Evolutionary conservation across 2,113 vertebrate genomes (phyloP).

Genomic region (Solenodon paradoxus): DNA sequence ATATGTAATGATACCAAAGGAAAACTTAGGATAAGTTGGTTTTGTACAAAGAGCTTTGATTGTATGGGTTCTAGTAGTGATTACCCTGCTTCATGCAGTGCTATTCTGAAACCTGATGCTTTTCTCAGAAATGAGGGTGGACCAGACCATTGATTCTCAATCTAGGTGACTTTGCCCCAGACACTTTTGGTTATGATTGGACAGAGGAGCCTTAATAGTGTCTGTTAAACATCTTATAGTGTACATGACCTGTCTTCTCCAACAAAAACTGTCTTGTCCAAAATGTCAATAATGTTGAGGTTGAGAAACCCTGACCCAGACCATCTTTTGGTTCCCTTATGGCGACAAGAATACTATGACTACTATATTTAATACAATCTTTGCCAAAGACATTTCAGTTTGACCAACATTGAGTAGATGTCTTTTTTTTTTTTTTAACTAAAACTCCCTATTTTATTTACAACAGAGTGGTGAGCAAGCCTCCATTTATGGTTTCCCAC

Average conservation of each 20-base stretch:
- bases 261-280: neutral
- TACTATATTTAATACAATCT: neutral
- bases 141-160: neutral
- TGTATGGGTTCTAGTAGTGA: neutral
- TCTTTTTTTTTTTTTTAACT: slow-evolving; percentile 1
- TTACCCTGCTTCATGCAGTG: neutral
- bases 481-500: neutral
- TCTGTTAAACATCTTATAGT: neutral
- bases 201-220: neutral
- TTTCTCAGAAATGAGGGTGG: neutral
- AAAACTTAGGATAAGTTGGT: neutral
- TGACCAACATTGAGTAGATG: neutral
- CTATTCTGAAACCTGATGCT: neutral
- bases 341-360: neutral
- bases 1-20: neutral
- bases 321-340: neutral
- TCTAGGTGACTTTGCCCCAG: neutral
- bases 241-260: fast-evolving
- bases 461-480: neutral
- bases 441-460: neutral
- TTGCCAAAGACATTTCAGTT: neutral
- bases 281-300: neutral
- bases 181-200: neutral
- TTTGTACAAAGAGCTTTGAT: neutral
- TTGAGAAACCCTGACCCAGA: neutral